Base-by-base conservation (phyloP, 2,888 invertebrate genomes). In the Drosophila yooni region DNA sequence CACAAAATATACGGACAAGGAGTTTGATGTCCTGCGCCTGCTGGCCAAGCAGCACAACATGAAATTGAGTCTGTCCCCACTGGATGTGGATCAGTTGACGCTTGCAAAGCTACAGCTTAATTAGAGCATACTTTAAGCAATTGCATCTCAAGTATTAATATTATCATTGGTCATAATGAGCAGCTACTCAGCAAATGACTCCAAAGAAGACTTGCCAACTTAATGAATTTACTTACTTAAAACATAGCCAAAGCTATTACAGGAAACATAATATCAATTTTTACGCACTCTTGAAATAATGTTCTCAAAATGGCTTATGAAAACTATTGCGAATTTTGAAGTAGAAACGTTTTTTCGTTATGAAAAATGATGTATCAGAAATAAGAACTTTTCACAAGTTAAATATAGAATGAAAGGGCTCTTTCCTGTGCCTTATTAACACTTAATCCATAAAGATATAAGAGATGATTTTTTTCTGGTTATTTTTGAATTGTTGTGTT, bases 51-150 rank as follows among this genome's bases (percentile, higher is more conserved):
- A 69, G 5, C 58, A 50, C 21, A 65, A 79, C 34, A 65, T 89
- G 60, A 70, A 76, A 15, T 52, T 89, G 10, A 63, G 27, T 21
- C 25, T 72, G 27, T 89, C 88, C 2, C 74, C 74, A 2, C 29
- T 84, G 31, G 60, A 87, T 27, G 63, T 34, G 10, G 70, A 87
- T 54, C 66, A 72, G 27, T 33, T 81, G 2, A 81, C 69, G 2
- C 64, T 89, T 2, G 43, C 78, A 11, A 83, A 83, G 50, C 31
- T 69, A n/a, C 48, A 70, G 3, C 51, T 59, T 10, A 59, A 88
- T 7, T 76, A 70, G 29, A 40, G 10, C 43, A 2, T 36, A 27
- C 6, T 18, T 51, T 29, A 34, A 8, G n/a, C 38, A 51, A 21
- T 31, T 53, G 43, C 5, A 34, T 40, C 27, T 21, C 31, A 38